These are phyloP conservation scores for Lasius fuliginosus DNA, from an alignment of 2,888 invertebrate genomes.

Conservation along the genomic window DNA sequence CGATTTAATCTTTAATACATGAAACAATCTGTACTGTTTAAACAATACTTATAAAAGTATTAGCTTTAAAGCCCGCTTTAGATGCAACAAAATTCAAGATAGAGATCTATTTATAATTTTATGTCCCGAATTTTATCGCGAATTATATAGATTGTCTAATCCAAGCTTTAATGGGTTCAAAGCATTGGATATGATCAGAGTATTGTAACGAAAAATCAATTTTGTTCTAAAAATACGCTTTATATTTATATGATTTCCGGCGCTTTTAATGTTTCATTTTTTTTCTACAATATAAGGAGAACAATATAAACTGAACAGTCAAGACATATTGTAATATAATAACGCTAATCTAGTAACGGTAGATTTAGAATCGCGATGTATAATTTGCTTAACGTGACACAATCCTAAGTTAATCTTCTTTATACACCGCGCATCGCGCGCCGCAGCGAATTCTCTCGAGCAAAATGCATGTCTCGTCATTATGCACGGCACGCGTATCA, in stretches of 20 bases:
- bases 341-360: not conserved
- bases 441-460: not conserved
- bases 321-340: not conserved
- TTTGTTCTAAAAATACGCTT: not conserved
- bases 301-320: not conserved
- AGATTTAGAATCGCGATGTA: not conserved
- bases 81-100: not conserved
- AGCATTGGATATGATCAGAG: not conserved
- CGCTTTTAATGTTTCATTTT: not conserved
- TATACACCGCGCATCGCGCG: not conserved
- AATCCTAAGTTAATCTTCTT: constrained; percentile 12
- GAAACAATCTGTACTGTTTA: not conserved
- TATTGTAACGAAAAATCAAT: not conserved
- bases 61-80: not conserved
- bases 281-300: not conserved
- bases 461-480: not conserved
- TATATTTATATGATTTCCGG: not conserved
- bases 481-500: not conserved
- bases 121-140: not conserved
- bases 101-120: not conserved
- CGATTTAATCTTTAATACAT: not conserved
- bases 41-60: constrained; percentile 9
- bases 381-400: not conserved
- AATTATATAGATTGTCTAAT: not conserved
- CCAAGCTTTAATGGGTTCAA: not conserved